phyloP scores from a whole-genome alignment of 2,797 vertebrate genomes.

The Bradypodion pumilum region DNA sequence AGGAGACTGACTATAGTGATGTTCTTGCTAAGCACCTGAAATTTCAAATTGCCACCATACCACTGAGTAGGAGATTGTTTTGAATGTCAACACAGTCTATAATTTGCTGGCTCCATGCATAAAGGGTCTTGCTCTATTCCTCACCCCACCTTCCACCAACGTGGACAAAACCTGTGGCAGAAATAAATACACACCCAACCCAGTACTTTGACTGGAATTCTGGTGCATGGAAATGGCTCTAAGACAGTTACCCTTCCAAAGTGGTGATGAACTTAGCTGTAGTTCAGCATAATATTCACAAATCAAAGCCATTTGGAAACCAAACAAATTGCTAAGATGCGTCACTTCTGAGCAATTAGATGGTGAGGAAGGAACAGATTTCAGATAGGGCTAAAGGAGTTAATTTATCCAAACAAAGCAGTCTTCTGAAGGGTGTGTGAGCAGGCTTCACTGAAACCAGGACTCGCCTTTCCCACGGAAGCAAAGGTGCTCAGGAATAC shows the following conservation, averaged over 20 bases:
- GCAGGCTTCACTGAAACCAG: neutral
- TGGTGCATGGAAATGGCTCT: neutral
- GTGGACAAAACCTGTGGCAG: neutral
- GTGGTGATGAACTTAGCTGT: neutral
- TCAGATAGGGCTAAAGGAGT: neutral
- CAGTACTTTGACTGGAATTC: neutral
- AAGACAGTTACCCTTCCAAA: conserved; percentile 8
- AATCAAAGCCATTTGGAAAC: conserved; percentile 7
- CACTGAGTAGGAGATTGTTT: neutral
- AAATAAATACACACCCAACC: neutral
- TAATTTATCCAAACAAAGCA: conserved; percentile 5
- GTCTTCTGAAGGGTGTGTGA: neutral
- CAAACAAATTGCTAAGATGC: neutral
- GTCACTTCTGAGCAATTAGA: conserved; percentile 17
- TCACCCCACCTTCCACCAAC: neutral
- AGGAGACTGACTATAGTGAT: neutral
- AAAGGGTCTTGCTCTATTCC: neutral
- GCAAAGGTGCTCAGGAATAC: neutral
- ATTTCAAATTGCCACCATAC: no score
- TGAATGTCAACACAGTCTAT: neutral
- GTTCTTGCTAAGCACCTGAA: no score
- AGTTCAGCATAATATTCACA: conserved; percentile 2
- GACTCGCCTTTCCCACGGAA: conserved; percentile 6
- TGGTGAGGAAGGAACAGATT: conserved; percentile 10
- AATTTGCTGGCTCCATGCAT: neutral